These are phyloP conservation scores for Gorsachius magnificus DNA, from an alignment of 2,797 vertebrate genomes.

Conservation along the genomic window DNA sequence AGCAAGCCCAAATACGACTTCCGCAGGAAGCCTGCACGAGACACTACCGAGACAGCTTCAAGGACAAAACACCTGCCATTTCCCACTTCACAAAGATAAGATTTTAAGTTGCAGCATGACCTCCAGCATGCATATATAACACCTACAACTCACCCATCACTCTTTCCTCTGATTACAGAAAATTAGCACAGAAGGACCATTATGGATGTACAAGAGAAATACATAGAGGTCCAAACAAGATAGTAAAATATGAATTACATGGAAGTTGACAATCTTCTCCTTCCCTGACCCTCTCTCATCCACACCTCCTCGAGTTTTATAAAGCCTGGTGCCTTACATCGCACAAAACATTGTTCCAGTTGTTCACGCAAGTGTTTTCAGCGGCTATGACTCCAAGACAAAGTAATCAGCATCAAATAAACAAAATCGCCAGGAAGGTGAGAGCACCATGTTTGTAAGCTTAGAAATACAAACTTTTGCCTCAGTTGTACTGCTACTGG, in stretches of 20 bases:
- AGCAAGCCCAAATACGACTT: neutral
- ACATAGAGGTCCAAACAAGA: neutral
- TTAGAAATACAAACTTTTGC: neutral
- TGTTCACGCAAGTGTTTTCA: neutral
- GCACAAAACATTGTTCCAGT: neutral
- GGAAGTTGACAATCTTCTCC: neutral
- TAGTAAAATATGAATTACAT: too few relatives aligned
- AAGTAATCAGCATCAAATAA: neutral
- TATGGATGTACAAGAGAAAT: neutral
- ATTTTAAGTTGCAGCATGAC: neutral
- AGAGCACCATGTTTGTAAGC: neutral
- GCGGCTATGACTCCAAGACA: neutral
- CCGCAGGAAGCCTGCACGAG: accelerated
- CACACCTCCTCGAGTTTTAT: neutral
- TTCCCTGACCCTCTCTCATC: neutral
- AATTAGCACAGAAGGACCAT: neutral
- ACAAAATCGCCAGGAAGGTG: neutral
- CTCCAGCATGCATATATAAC: neutral
- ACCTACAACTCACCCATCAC: neutral
- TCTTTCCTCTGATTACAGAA: neutral
- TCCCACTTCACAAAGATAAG: neutral
- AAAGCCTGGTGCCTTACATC: neutral
- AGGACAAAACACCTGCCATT: neutral
- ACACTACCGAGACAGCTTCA: neutral
- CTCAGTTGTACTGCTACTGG: neutral